Evolutionary conservation across 1,140 invertebrate species (phyloP).

Genomic region (Zaprionus tsacasi): DNA sequence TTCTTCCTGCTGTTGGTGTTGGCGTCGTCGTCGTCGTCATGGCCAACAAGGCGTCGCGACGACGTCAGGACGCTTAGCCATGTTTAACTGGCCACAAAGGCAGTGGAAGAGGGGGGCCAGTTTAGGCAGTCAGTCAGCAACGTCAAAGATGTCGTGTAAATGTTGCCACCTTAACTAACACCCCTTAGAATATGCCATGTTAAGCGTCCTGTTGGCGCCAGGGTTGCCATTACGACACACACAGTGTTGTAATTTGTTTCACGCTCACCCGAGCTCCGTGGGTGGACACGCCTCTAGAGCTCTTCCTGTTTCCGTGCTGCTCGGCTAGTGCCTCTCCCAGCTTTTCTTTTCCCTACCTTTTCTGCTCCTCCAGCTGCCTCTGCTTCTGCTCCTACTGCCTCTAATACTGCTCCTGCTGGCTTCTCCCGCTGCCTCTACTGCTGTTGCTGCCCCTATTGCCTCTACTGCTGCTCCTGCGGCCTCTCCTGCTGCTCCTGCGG

Average conservation of each 20-base stretch:
- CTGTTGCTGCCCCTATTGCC: no score
- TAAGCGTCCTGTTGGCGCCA: conserved; percentile 61
- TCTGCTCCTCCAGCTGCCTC: no score
- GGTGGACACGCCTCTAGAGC: neutral
- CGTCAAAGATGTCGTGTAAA: conserved; percentile 68
- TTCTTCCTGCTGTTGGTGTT: conserved; percentile 36
- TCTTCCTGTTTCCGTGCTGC: conserved; percentile 22
- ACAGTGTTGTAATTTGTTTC: conserved; percentile 49
- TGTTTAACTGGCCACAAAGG: conserved; percentile 53
- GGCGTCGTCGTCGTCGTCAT: conserved; percentile 53
- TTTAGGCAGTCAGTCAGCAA: conserved; percentile 51
- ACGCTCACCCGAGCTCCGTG: conserved; percentile 7
- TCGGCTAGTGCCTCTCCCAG: neutral
- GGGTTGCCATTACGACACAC: conserved; percentile 43
- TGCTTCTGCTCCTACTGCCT: no score
- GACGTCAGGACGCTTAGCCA: conserved; percentile 39
- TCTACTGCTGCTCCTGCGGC: no score
- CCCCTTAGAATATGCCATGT: conserved; percentile 10
- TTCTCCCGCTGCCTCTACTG: no score
- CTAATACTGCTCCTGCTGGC: no score
- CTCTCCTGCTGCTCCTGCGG: neutral
- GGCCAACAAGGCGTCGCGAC: conserved; percentile 35
- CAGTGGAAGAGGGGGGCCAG: conserved; percentile 17
- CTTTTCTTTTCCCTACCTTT: neutral
- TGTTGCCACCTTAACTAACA: conserved; percentile 60